Base-by-base conservation (phyloP, 2,888 invertebrate genomes). In the Emmelina monodactyla region DNA sequence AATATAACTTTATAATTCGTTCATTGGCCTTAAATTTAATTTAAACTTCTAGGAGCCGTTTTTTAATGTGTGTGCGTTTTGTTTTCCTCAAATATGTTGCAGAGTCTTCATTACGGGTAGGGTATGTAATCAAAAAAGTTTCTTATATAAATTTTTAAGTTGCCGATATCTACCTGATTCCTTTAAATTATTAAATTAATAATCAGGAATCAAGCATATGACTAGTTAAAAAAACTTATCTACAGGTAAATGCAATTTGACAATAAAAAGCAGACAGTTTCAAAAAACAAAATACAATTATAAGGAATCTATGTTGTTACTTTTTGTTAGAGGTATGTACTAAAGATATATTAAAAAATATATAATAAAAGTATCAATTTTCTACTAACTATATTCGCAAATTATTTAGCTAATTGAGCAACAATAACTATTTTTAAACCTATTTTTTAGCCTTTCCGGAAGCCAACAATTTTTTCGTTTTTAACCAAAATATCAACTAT, bases 341-440 rank as follows among this genome's bases (percentile, higher is more conserved):
- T n/a, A n/a, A n/a, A n/a, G n/a, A n/a, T n/a, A n/a, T n/a, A n/a
- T n/a, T n/a, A n/a, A n/a, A n/a, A n/a, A n/a, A n/a, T 14, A 22
- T 31, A 32, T 10, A 16, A 13, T 28, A 32, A 37, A 32, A 31
- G 25, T 33, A 29, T 14, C 19, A 12, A 32, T 25, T 4, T 12
- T 31, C 22, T 45, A 40, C 47, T 51, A 48, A 35, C 42, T 49
- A 37, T 44, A 3, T 48, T 51, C 46, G 75, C 75, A 75, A 73
- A 70, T 62, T 43, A 73, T 72, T 69, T 68, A 70, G 66, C 70
- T 68, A 68, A 57, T 73, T 71, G 68, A 72, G 71, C 70, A 67
- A 64, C 60, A 58, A 68, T 54, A 68, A 25, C 6, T 25, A 25
- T 25, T 25, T n/a, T n/a, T 60, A 54, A 50, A 58, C 52, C 43